Evolutionary conservation across 2,113 vertebrate species (phyloP), one percentile per base, ranked within the genome.

Genomic region (Cyprinodon variegatus): DNA sequence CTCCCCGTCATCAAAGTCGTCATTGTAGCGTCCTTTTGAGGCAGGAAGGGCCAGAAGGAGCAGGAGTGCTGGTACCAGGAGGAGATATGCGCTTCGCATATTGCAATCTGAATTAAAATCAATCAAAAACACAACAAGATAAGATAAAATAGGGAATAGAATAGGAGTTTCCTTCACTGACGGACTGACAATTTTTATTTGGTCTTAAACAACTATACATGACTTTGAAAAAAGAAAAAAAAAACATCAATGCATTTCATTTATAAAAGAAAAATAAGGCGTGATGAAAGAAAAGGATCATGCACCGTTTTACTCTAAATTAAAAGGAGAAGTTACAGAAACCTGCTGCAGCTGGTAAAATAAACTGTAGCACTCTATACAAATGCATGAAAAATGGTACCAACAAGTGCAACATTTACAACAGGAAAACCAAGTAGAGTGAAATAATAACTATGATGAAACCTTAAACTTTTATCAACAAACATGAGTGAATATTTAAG

Each of bases 1-100:
- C 77, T 99, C 98, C 3, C 96, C 94, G 4, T 99, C 97, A 2
- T 99, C 97, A 83, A 99, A 99, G 22, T 99, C 97, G 22, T 97
- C 96, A 4, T 91, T 94, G 88, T 98, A 98, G 78, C 93, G 92
- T 22, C 92, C 93, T 71, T 82, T 90, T 68, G 92, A 89, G 66
- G 78, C 78, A 0, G 93, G 94, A 4, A 93, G 50, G 22, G 80
- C 90, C 82, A 94, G 84, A 67, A 94, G 84, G 63, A 95, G 84
- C 61, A 95, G 89, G 20, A 94, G 86, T 0, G 76, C 40, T 0
- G 93, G 88, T 13, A 93, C 77, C 61, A 93, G 80, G 38, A 94
- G 81, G 73, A 90, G 53, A 78, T 76, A 4, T 14, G 43, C 14
- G 61, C 83, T 70, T 29, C 71, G 82, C 94, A 95, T 95, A 61